Evolutionary conservation across 2,797 vertebrate species (phyloP).

Genomic region (Catharus ustulatus): DNA sequence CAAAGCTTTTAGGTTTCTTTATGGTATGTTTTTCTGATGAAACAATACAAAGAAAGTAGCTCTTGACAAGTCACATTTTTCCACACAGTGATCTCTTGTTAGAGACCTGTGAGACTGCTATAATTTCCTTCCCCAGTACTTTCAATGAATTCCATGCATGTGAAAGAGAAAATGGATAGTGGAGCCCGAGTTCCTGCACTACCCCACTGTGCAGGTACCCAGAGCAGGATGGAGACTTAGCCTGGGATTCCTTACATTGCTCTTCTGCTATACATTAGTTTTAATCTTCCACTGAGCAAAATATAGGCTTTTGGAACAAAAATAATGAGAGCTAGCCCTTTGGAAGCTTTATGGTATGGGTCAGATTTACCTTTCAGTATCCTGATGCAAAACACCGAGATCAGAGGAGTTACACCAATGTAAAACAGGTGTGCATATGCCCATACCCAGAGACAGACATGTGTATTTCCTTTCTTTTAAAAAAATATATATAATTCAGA

Average conservation of each 20-base stretch:
- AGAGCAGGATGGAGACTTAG: slow-evolving; percentile 51
- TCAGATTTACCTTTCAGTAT: slow-evolving; percentile 49
- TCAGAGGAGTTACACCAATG: slow-evolving; percentile 53
- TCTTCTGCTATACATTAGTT: slow-evolving; percentile 71
- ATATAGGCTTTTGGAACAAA: slow-evolving; percentile 51
- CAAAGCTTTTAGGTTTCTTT: slow-evolving; percentile 63
- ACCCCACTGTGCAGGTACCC: slow-evolving; percentile 60
- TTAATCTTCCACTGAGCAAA: slow-evolving; percentile 70
- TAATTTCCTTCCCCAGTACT: slow-evolving; percentile 77
- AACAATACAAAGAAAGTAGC: slow-evolving; percentile 66
- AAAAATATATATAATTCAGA: neutral
- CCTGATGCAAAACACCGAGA: slow-evolving; percentile 23
- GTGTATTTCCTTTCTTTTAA: neutral
- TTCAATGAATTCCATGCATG: slow-evolving; percentile 79
- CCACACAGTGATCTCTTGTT: slow-evolving; percentile 74
- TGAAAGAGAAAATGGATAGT: slow-evolving; percentile 58
- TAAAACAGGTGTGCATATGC: slow-evolving; percentile 53
- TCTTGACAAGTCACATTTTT: slow-evolving; percentile 78
- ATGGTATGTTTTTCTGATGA: slow-evolving; percentile 62
- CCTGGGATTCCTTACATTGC: slow-evolving; percentile 63
- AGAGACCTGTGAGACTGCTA: slow-evolving; percentile 70
- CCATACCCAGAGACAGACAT: neutral
- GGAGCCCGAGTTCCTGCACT: slow-evolving; percentile 45
- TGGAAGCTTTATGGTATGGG: slow-evolving; percentile 31
- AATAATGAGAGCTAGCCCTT: slow-evolving; percentile 61